Percentiles rank a stretch among this genome's conserved stretches.
These are phyloP conservation scores for Channallabes apus DNA, from an alignment of 2,797 vertebrate genomes.

Conservation along the genomic window DNA sequence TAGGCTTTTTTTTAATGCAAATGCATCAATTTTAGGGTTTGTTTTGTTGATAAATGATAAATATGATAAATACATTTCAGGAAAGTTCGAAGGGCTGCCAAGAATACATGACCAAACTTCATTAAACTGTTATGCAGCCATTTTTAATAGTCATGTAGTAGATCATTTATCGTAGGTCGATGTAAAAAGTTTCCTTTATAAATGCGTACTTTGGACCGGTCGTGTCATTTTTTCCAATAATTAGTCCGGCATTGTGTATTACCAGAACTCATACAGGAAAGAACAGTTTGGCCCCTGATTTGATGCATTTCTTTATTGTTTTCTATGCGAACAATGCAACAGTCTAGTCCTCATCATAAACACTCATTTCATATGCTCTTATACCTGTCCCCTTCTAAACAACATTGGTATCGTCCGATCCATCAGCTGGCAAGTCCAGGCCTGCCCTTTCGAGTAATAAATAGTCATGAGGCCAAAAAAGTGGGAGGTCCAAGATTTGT, in stretches of 20 bases:
- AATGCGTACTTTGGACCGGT: neutral
- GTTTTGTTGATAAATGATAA: neutral
- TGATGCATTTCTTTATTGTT: conserved; percentile 13
- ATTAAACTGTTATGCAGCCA: neutral
- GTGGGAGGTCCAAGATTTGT: conserved; percentile 83
- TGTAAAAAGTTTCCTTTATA: neutral
- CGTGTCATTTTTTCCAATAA: neutral
- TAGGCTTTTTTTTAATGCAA: neutral
- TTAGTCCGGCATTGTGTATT: neutral
- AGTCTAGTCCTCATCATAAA: conserved; percentile 18
- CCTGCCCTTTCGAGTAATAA: conserved; percentile 86
- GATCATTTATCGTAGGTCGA: neutral
- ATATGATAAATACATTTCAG: neutral
- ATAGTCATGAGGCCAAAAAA: conserved; percentile 83
- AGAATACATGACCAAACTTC: neutral
- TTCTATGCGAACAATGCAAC: neutral
- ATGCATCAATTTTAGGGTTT: neutral
- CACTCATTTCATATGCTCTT: conserved; percentile 17
- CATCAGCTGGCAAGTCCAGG: conserved; percentile 83
- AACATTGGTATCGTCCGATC: conserved; percentile 77
- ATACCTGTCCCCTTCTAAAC: conserved; percentile 32
- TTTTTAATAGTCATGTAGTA: neutral
- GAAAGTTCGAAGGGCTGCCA: neutral
- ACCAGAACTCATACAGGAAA: neutral
- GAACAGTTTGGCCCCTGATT: neutral